A percentile compares a stretch with the other conserved stretches of the same genome.
These are phyloP conservation scores for Drosophila punjabiensis DNA, from an alignment of 1,140 invertebrate genomes.

Conservation along the genomic window DNA sequence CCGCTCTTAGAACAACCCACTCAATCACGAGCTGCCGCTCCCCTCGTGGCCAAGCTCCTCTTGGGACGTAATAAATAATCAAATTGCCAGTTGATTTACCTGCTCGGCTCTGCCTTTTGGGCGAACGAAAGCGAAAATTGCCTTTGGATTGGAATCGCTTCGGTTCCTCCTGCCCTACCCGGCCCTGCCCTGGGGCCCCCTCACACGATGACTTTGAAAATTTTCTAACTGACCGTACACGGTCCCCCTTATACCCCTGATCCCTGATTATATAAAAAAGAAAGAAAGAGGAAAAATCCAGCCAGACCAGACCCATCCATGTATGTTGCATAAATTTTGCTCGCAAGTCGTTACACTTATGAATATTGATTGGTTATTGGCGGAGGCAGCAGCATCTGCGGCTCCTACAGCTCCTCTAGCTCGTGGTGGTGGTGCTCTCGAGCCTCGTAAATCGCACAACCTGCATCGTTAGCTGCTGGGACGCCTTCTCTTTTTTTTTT, in stretches of 20 bases:
- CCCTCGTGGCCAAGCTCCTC: too few species aligned
- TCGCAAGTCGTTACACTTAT: constrained; percentile 70
- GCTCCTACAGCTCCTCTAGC: constrained; percentile 14
- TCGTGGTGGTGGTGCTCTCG: constrained; percentile 9
- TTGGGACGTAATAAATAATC: constrained; percentile 69
- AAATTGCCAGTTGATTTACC: constrained; percentile 76
- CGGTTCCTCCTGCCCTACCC: constrained; percentile 3
- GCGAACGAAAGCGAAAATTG: constrained; percentile 77
- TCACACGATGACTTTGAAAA: constrained; percentile 76
- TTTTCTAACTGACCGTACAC: constrained; percentile 65
- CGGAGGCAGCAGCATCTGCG: constrained; percentile 20
- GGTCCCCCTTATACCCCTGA: neutral
- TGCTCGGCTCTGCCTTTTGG: constrained; percentile 50
- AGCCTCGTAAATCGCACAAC: constrained; percentile 58
- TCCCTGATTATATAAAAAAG: constrained; percentile 1
- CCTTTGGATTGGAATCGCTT: constrained; percentile 60
- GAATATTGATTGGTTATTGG: constrained; percentile 81
- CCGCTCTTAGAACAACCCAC: constrained; percentile 60
- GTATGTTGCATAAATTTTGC: constrained; percentile 61
- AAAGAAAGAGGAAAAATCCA: constrained; percentile 7
- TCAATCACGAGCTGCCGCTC: constrained; percentile 55
- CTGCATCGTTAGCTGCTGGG: constrained; percentile 60
- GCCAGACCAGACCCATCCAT: constrained; percentile 30
- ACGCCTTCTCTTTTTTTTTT: constrained; percentile 30
- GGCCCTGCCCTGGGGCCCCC: constrained; percentile 46